Percentiles rank a stretch among this genome's conserved stretches.
phyloP scores from a whole-genome alignment of 2,797 vertebrate genomes.

The Falco biarmicus region DNA sequence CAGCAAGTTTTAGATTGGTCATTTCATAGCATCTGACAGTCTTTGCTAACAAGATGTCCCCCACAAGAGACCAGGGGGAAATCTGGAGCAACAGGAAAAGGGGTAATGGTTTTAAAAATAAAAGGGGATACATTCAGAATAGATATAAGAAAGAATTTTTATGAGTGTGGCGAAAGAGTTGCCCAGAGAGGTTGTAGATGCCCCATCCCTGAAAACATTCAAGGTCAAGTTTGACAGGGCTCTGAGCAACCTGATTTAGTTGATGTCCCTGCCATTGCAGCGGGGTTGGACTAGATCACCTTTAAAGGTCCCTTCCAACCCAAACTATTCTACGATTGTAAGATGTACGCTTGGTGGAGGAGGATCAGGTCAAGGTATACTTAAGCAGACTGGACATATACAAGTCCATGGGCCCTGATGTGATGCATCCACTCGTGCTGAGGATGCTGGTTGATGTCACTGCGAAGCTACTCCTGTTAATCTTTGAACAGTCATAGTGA shows the following conservation, averaged over 20 bases:
- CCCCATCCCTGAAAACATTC: background rate
- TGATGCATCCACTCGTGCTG: no score
- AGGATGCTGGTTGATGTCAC: no score
- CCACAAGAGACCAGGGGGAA: accelerated
- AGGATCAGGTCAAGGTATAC: no score
- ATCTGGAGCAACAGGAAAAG: background rate
- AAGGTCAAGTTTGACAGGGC: background rate
- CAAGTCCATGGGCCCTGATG: no score
- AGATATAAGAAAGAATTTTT: background rate
- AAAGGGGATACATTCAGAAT: background rate
- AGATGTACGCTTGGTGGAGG: no score
- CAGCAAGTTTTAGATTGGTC: background rate
- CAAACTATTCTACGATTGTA: no score
- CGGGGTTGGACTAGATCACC: background rate
- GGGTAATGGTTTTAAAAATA: background rate
- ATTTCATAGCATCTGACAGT: background rate
- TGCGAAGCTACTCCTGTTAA: no score
- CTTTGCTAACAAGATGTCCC: background rate
- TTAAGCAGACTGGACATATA: no score
- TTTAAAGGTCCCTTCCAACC: background rate
- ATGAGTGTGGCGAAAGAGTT: background rate
- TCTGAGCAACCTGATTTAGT: background rate
- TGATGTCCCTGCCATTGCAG: background rate
- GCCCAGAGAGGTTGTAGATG: no score
- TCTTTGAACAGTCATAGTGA: no score